phyloP scores from a whole-genome alignment of 2,888 invertebrate genomes.

The Salpingus planirostris region DNA sequence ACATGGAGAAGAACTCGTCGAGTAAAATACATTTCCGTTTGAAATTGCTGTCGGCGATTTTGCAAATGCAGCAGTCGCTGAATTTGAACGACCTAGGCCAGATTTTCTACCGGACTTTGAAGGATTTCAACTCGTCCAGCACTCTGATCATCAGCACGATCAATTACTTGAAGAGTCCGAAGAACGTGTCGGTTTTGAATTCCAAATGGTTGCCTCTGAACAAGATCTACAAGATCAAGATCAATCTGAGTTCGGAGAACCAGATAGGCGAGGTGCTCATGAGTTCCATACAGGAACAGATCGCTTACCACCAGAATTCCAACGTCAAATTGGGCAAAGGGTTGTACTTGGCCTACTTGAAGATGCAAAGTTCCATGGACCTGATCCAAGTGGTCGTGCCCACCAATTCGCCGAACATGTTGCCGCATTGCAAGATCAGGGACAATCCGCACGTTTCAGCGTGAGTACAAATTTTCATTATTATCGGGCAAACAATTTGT shows the following conservation, averaged over 20 bases:
- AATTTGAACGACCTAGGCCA: constrained; percentile 92
- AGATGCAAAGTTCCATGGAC: constrained; percentile 94
- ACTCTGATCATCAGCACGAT: constrained; percentile 78
- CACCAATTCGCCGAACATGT: constrained; percentile 84
- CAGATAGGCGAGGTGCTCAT: constrained; percentile 76
- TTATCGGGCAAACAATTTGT: too few relatives aligned
- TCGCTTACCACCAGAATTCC: constrained; percentile 68
- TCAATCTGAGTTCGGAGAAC: constrained; percentile 63
- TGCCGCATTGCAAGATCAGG: constrained; percentile 87
- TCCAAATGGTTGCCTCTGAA: constrained; percentile 87
- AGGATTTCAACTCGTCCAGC: constrained; percentile 82
- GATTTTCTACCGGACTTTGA: constrained; percentile 82
- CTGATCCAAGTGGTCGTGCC: constrained; percentile 89
- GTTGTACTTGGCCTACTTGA: constrained; percentile 90
- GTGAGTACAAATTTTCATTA: constrained; percentile 53
- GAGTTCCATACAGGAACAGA: constrained; percentile 77
- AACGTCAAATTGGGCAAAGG: constrained; percentile 76
- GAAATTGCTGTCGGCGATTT: constrained; percentile 84
- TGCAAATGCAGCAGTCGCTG: constrained; percentile 84
- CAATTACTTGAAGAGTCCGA: constrained; percentile 70
- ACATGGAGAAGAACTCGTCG: constrained; percentile 89
- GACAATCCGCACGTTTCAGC: constrained; percentile 94
- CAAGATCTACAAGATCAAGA: constrained; percentile 61
- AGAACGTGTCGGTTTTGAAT: constrained; percentile 80
- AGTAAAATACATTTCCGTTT: constrained; percentile 87